Evolutionary conservation across 2,888 invertebrate genomes (phyloP).

Genomic region (Scaptodrosophila latifasciaeformis): DNA sequence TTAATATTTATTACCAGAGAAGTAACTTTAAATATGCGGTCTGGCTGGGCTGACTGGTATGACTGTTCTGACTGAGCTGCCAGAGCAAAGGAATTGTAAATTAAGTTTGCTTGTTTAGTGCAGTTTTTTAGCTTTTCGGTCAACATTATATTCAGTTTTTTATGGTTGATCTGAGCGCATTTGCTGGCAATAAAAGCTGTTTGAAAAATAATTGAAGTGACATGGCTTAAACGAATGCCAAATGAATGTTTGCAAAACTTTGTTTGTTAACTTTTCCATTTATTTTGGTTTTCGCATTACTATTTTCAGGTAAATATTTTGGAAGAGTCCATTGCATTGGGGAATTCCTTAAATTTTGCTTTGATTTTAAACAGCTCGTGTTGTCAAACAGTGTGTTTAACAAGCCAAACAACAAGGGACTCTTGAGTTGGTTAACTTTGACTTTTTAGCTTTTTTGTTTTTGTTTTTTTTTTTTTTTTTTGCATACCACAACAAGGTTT

Average conservation of each 20-base stretch:
- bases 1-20: constrained; percentile 53
- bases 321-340: too few species aligned
- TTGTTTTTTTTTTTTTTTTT: not conserved
- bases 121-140: constrained; percentile 12
- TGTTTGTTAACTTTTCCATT: not conserved
- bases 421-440: constrained; percentile 18
- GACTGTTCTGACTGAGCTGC: too few species aligned
- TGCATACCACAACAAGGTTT: not conserved
- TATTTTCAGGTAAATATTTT: too few species aligned
- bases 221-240: constrained; percentile 28
- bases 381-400: constrained; percentile 26
- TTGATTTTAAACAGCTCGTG: constrained; percentile 2
- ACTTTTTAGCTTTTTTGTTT: not conserved
- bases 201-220: constrained; percentile 47
- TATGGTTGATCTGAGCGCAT: constrained; percentile 9
- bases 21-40: constrained; percentile 34
- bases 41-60: not conserved
- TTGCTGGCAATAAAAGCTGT: too few species aligned
- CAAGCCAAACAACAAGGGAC: too few species aligned
- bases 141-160: constrained; percentile 13
- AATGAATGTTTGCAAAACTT: not conserved
- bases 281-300: too few species aligned
- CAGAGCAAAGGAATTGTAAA: constrained; percentile 21
- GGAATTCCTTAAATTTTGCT: constrained; percentile 1
- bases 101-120: constrained; percentile 48